Percentiles rank a stretch among this genome's conserved stretches.
phyloP scores from a whole-genome alignment of 1,140 invertebrate genomes.

The Drosophila tristis region DNA sequence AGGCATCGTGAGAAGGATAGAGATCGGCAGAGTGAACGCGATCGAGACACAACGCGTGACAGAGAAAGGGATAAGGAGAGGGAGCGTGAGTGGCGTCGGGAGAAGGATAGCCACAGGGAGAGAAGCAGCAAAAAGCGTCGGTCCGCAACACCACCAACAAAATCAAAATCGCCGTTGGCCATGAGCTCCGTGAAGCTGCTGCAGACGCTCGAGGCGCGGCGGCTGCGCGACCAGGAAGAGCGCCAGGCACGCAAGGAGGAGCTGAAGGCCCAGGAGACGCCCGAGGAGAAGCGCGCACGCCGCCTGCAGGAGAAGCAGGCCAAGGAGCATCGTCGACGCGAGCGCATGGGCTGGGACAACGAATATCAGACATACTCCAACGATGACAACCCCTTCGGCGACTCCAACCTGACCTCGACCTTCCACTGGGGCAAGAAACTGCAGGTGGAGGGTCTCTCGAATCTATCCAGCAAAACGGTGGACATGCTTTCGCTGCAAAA shows the following conservation, averaged over 20 bases:
- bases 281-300: slow-evolving; percentile 96
- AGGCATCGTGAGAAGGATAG: slow-evolving; percentile 20
- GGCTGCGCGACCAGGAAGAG: slow-evolving; percentile 88
- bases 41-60: slow-evolving; percentile 8
- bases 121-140: slow-evolving; percentile 30
- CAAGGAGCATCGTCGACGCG: slow-evolving; percentile 94
- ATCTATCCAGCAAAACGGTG: slow-evolving; percentile 91
- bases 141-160: neutral
- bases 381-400: slow-evolving; percentile 99
- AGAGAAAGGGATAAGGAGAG: slow-evolving; percentile 34
- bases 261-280: slow-evolving; percentile 95
- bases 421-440: slow-evolving; percentile 99
- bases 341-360: slow-evolving; percentile 98
- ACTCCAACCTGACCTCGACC: slow-evolving; percentile 95
- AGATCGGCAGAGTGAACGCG: slow-evolving; percentile 21
- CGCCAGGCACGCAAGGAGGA: slow-evolving; percentile 91
- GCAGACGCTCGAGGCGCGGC: slow-evolving; percentile 89
- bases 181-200: slow-evolving; percentile 86
- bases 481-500: slow-evolving; percentile 94
- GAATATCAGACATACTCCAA: slow-evolving; percentile 98
- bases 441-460: slow-evolving; percentile 95
- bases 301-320: slow-evolving; percentile 95
- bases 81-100: slow-evolving; percentile 5
- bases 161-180: slow-evolving; percentile 21
- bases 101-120: slow-evolving; percentile 28